These are phyloP conservation scores for Hyles lineata DNA, from an alignment of 2,888 invertebrate species.

Conservation along the genomic window DNA sequence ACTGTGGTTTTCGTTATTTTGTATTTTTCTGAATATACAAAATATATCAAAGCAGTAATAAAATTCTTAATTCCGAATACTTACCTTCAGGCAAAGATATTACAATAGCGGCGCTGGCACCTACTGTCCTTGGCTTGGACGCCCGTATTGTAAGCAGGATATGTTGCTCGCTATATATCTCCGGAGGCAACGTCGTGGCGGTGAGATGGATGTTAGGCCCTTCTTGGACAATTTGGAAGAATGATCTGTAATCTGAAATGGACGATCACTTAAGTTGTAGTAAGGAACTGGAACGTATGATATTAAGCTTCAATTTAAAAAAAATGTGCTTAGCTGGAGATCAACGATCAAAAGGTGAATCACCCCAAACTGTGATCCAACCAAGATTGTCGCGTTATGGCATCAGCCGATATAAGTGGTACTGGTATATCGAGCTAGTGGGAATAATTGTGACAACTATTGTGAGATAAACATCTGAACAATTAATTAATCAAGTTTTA, in stretches of 20 bases:
- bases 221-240: constrained; percentile 47
- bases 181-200: constrained; percentile 52
- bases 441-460: too few relatives aligned
- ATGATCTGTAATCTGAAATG: constrained; percentile 50
- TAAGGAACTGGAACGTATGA: not conserved
- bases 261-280: constrained; percentile 10
- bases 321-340: too few relatives aligned
- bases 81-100: constrained; percentile 67
- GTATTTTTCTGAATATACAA: not conserved
- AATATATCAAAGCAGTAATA: too few relatives aligned
- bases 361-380: too few relatives aligned
- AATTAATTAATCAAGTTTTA: too few relatives aligned
- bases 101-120: constrained; percentile 61
- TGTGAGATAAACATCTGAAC: too few relatives aligned
- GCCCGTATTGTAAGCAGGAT: constrained; percentile 59
- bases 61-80: not conserved
- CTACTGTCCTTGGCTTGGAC: constrained; percentile 64
- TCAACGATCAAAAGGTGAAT: too few relatives aligned
- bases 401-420: too few relatives aligned
- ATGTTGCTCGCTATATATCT: constrained; percentile 50
- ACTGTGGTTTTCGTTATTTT: constrained; percentile 42
- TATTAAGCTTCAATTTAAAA: too few relatives aligned
- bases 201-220: constrained; percentile 47
- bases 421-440: too few relatives aligned
- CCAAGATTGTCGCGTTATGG: too few relatives aligned